These are phyloP conservation scores for Hippocampus mohnikei DNA, from an alignment of 2,113 vertebrate species.

Conservation along the genomic window DNA sequence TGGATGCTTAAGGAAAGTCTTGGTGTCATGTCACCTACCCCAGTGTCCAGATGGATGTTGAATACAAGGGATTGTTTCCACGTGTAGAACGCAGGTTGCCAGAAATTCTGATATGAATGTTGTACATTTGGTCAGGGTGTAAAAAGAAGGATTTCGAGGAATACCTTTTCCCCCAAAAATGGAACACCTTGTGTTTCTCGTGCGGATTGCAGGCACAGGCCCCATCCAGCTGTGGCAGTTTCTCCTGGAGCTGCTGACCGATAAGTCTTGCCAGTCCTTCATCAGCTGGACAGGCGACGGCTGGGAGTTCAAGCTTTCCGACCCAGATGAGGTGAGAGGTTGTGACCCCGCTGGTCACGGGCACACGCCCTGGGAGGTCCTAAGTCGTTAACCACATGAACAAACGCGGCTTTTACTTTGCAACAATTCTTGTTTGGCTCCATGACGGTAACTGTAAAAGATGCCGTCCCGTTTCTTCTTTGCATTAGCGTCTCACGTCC, in stretches of 20 bases:
- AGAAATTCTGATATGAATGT: background rate
- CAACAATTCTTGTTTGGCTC: constrained; percentile 16
- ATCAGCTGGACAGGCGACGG: constrained; percentile 99
- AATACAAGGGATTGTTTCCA: background rate
- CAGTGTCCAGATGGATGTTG: background rate
- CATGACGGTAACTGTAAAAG: background rate
- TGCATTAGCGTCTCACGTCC: background rate
- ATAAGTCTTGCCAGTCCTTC: constrained; percentile 99
- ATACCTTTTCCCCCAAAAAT: background rate
- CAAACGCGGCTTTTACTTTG: constrained; percentile 36
- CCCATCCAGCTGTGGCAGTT: constrained; percentile 99
- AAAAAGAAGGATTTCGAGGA: background rate
- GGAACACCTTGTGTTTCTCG: background rate
- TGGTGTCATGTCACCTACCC: background rate
- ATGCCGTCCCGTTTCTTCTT: too few species aligned
- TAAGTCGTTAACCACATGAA: constrained; percentile 63
- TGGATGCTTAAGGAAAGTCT: background rate
- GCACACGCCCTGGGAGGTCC: constrained; percentile 57
- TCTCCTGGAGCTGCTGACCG: constrained; percentile 94
- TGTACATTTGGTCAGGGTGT: background rate
- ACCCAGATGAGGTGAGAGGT: constrained; percentile 93
- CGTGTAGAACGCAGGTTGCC: background rate
- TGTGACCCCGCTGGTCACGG: constrained; percentile 38
- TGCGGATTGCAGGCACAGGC: constrained; percentile 82
- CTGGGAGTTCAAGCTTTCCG: constrained; percentile 99